Evolutionary conservation across 2,797 vertebrate species (phyloP).

Genomic region (Carcharodon carcharias): DNA sequence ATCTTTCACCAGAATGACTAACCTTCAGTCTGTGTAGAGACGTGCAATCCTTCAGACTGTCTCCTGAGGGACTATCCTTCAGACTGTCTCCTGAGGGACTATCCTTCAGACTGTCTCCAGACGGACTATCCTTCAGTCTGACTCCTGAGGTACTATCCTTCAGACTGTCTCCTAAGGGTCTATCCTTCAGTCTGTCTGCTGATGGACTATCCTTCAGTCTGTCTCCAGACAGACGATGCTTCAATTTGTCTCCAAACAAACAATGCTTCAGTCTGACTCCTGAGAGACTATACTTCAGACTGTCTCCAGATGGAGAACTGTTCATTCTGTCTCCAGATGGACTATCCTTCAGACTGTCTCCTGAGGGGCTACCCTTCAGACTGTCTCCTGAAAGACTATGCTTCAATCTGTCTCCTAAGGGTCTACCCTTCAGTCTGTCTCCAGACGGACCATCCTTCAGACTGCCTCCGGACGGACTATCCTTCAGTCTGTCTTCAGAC

Average conservation of each 20-base stretch:
- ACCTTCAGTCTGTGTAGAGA: too few relatives aligned
- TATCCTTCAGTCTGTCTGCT: too few relatives aligned
- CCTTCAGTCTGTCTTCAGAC: too few relatives aligned
- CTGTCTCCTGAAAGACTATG: neutral
- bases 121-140: too few relatives aligned
- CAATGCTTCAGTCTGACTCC: neutral
- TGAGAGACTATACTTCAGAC: neutral
- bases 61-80: neutral
- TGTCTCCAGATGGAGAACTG: too few relatives aligned
- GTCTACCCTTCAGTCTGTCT: too few relatives aligned
- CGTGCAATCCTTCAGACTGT: too few relatives aligned
- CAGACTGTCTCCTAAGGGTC: neutral
- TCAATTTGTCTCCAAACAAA: neutral
- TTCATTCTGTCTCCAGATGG: neutral
- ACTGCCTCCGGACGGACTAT: neutral
- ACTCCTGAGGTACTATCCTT: neutral
- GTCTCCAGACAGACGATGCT: neutral
- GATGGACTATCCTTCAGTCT: neutral
- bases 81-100: neutral
- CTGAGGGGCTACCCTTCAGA: neutral
- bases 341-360: neutral
- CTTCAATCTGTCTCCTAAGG: too few relatives aligned
- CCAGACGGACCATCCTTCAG: neutral
- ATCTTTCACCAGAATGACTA: too few relatives aligned
- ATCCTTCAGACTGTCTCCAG: neutral